phyloP scores from a whole-genome alignment of 2,888 invertebrate genomes.

The Drosophila kambysellisi region DNA sequence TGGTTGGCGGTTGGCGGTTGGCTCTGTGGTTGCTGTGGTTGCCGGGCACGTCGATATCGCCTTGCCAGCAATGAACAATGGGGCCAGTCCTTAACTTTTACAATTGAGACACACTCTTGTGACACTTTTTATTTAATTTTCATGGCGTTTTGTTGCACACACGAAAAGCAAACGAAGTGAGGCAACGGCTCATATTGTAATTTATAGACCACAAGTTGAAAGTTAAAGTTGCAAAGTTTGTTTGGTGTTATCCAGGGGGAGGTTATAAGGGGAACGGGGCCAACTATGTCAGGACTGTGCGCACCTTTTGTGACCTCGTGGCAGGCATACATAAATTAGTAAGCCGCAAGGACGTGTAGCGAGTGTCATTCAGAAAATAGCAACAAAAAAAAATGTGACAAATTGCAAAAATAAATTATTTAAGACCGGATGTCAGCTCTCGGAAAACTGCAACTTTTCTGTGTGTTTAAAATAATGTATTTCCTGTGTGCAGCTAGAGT shows the following conservation, averaged over 20 bases:
- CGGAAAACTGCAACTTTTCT: neutral
- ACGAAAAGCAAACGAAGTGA: constrained; percentile 1
- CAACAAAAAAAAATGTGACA: neutral
- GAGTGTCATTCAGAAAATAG: constrained; percentile 29
- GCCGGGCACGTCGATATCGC: constrained; percentile 18
- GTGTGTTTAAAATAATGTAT: neutral
- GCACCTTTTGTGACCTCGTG: constrained; percentile 53
- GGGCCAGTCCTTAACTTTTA: constrained; percentile 48
- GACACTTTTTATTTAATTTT: constrained; percentile 80
- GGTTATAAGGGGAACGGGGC: too few relatives aligned
- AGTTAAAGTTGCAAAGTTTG: constrained; percentile 52
- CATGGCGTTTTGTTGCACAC: constrained; percentile 66
- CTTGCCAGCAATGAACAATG: constrained; percentile 45
- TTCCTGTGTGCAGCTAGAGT: neutral
- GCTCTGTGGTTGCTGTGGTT: constrained; percentile 7
- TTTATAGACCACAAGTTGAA: constrained; percentile 71
- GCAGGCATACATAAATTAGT: constrained; percentile 72
- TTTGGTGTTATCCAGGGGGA: neutral
- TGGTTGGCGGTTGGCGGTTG: neutral
- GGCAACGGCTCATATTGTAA: constrained; percentile 71
- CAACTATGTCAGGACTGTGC: constrained; percentile 23
- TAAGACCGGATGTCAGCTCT: neutral
- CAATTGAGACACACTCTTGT: constrained; percentile 79
- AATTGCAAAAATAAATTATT: constrained; percentile 22
- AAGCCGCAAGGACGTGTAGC: constrained; percentile 46